Evolutionary conservation across 2,797 vertebrate genomes (phyloP), one percentile per base, ranked within the genome.

Genomic region (Podarcis lilfordi): DNA sequence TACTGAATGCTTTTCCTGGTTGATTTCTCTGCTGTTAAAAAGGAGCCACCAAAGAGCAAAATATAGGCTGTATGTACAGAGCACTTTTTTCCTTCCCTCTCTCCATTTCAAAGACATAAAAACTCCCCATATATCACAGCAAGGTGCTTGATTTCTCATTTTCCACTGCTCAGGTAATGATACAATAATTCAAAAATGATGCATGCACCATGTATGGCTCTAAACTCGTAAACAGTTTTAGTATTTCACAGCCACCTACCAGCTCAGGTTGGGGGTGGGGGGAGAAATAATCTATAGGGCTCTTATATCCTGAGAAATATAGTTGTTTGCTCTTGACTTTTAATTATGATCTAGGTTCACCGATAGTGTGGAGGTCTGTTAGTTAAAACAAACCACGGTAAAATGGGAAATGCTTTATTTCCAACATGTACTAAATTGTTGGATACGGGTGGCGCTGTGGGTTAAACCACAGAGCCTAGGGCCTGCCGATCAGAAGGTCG

Each of bases 141-240:
- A 93, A 94, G 93, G 90, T 93, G 80, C 91, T 95, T 96, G 94
- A 95, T 90, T 95, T 93, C 89, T 92, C 74, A 61, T 68, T 86
- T 92, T 87, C 88, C 1, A 45, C 90, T 88, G 94, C 95, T 93
- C 92, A 91, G 82, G 90, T 95, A 95, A 95, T 95, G 93, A 93
- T 94, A 95, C 87, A 89, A 0, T 95, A 95, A 96, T 83, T 95
- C 95, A 95, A 45, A 91, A 88, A 81, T 64, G 68, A 77, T 91
- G 25, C 90, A 88, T 90, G 76, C 86, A 93, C 91, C 0, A 0
- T 75, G 89, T 91, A 84, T 3, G 80, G 91, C 83, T 95, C 85
- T 91, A 92, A 92, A 91, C 93, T 93, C 71, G 0, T 94, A 95
- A 95, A 93, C 89, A 91, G 94, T 92, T 93, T 92, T 95, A 87